phyloP scores from a whole-genome alignment of 1,140 invertebrate species.

The Drosophila obscura region DNA sequence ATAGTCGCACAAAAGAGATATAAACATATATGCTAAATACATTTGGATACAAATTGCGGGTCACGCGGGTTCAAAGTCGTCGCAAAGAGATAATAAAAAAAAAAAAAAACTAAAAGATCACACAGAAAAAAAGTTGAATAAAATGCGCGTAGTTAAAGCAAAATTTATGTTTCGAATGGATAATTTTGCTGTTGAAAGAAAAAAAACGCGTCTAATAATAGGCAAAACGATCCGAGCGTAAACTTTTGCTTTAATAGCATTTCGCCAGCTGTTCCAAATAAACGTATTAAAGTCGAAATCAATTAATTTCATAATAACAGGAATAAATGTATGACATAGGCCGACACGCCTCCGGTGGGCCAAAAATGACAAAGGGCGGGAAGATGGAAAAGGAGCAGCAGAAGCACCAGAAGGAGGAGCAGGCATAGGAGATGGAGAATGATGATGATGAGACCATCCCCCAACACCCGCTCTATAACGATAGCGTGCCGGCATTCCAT shows the following conservation, averaged over 20 bases:
- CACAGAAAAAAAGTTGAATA: constrained; percentile 34
- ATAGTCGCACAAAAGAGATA: constrained; percentile 42
- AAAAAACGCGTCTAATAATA: constrained; percentile 56
- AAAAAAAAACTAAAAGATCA: constrained; percentile 14
- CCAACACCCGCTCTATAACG: constrained; percentile 12
- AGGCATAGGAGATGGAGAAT: constrained; percentile 11
- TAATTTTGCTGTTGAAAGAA: constrained; percentile 11
- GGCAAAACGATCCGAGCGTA: constrained; percentile 46
- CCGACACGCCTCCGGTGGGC: constrained; percentile 29
- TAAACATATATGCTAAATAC: constrained; percentile 17
- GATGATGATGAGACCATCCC: constrained; percentile 25
- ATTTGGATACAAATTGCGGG: constrained; percentile 44
- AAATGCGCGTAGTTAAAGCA: constrained; percentile 41
- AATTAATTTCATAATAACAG: constrained; percentile 78
- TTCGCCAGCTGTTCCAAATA: constrained; percentile 66
- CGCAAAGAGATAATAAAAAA: not conserved
- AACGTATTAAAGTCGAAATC: constrained; percentile 66
- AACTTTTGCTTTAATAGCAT: constrained; percentile 58
- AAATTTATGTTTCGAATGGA: constrained; percentile 46
- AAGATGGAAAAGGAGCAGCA: not conserved
- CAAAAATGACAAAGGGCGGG: constrained; percentile 34
- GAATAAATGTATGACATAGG: constrained; percentile 46
- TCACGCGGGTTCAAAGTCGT: constrained; percentile 34
- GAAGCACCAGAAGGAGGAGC: constrained; percentile 20
- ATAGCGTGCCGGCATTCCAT: constrained; percentile 65